These are phyloP conservation scores for Epistrophe grossulariae DNA, from an alignment of 2,888 invertebrate genomes.

Conservation along the genomic window DNA sequence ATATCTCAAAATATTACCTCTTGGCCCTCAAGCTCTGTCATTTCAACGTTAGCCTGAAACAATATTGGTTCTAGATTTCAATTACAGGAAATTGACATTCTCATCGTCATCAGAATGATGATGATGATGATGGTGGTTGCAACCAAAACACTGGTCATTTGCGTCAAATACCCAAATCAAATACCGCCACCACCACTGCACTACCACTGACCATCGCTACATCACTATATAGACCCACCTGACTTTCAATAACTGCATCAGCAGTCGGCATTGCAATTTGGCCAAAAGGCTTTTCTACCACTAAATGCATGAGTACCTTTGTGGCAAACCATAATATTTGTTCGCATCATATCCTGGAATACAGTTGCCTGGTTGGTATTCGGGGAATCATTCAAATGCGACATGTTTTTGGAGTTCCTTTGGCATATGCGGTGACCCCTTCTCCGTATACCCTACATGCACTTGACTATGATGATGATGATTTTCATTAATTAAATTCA, in stretches of 20 bases:
- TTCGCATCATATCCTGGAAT: constrained; percentile 18
- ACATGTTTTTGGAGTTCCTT: constrained; percentile 28
- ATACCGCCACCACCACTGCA: background rate
- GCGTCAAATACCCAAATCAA: constrained; percentile 28
- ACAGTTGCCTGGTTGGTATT: background rate
- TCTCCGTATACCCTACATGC: no score
- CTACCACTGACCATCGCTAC: no score
- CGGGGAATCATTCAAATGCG: constrained; percentile 38
- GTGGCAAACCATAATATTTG: constrained; percentile 62
- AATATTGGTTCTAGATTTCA: constrained; percentile 53
- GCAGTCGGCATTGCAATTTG: constrained; percentile 29
- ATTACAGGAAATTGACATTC: constrained; percentile 62
- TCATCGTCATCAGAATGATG: constrained; percentile 4
- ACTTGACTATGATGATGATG: constrained; percentile 17
- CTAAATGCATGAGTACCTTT: constrained; percentile 52
- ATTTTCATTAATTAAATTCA: constrained; percentile 52
- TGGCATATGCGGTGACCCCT: background rate
- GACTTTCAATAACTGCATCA: constrained; percentile 31
- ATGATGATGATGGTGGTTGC: constrained; percentile 19
- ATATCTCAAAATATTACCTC: background rate
- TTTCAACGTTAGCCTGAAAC: constrained; percentile 21
- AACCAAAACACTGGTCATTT: constrained; percentile 35
- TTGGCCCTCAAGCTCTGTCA: background rate
- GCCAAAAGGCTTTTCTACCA: constrained; percentile 40
- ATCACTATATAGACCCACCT: background rate